Evolutionary conservation across 1,140 invertebrate species (phyloP).

Genomic region (Diabrotica virgifera): DNA sequence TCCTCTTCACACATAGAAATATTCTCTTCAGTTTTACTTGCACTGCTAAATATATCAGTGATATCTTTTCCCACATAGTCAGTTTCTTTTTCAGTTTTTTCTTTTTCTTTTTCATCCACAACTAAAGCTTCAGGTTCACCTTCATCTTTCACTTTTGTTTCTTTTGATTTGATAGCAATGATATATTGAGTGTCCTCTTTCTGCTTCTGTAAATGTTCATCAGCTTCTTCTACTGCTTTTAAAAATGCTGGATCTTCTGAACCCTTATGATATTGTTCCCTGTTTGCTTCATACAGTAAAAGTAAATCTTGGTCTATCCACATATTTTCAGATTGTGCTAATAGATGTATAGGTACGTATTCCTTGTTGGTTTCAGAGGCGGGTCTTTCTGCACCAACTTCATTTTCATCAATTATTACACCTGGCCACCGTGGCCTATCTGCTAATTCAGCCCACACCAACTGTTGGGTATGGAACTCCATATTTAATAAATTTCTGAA

Average conservation of each 20-base stretch:
- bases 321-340: neutral
- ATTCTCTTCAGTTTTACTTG: no score
- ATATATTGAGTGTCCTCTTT: neutral
- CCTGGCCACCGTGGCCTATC: neutral
- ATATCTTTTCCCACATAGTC: no score
- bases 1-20: no score
- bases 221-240: neutral
- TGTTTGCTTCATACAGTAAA: neutral
- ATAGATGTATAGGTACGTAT: neutral
- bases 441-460: neutral
- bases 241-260: neutral
- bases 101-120: no score
- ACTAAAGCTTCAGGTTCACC: no score
- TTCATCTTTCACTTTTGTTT: no score
- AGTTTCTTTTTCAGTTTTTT: no score
- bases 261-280: neutral
- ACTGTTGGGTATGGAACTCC: neutral
- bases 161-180: neutral
- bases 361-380: neutral
- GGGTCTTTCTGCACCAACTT: neutral
- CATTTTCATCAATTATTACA: neutral
- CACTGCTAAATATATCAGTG: no score
- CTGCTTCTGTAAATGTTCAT: neutral
- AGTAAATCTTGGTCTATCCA: neutral
- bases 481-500: no score